Percentiles rank a stretch among this genome's conserved stretches.
phyloP scores from a whole-genome alignment of 2,888 invertebrate genomes.

The Acrocyrtus sp. region DNA sequence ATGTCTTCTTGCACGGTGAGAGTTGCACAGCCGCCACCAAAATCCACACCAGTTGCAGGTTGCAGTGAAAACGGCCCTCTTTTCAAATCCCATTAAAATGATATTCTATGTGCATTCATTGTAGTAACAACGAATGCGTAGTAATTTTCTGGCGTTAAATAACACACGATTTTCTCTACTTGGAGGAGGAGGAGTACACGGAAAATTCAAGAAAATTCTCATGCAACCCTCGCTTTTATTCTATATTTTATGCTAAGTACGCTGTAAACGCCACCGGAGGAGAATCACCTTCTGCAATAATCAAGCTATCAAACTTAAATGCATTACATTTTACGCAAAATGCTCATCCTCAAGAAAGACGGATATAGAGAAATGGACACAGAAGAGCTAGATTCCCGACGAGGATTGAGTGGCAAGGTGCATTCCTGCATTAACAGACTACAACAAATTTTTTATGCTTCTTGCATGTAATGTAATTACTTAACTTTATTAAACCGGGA shows the following conservation, averaged over 20 bases:
- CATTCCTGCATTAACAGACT: no score
- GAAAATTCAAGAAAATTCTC: not conserved
- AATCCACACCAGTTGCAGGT: no score
- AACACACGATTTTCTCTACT: not conserved
- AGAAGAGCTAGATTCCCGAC: not conserved
- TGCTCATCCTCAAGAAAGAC: not conserved
- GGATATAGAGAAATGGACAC: not conserved
- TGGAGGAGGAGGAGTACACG: no score
- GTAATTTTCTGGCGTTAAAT: not conserved
- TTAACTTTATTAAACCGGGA: constrained; percentile 51
- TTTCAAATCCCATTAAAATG: no score
- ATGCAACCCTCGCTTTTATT: not conserved
- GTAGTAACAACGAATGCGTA: no score
- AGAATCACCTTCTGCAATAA: constrained; percentile 28
- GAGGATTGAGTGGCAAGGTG: no score
- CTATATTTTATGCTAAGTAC: constrained; percentile 14
- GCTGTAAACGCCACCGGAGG: constrained; percentile 18
- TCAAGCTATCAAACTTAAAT: constrained; percentile 43
- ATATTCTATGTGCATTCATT: no score
- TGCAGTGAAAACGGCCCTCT: no score
- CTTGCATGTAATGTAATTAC: constrained; percentile 35
- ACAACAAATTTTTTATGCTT: no score
- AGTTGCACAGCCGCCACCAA: no score
- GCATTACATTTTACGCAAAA: no score
- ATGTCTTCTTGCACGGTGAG: no score